Percentiles rank a stretch among this genome's conserved stretches.
These are phyloP conservation scores for Gryllus longicercus DNA, from an alignment of 2,888 invertebrate genomes.

Conservation along the genomic window DNA sequence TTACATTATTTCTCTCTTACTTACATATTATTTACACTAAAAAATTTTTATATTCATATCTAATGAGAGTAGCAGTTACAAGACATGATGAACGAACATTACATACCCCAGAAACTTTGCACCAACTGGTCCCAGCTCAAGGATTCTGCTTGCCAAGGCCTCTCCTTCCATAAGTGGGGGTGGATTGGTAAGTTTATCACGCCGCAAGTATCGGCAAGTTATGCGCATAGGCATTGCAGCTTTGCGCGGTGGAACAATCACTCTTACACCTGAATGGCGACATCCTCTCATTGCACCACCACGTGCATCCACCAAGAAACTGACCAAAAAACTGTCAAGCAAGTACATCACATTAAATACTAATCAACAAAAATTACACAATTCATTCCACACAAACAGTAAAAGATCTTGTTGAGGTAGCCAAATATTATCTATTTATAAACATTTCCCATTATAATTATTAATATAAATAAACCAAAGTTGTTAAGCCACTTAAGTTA, in stretches of 20 bases:
- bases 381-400: too few relatives aligned
- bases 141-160: slow-evolving; percentile 87
- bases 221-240: slow-evolving; percentile 94
- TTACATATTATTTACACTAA: too few relatives aligned
- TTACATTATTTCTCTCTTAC: too few relatives aligned
- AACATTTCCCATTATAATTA: too few relatives aligned
- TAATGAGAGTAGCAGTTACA: too few relatives aligned
- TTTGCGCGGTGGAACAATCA: slow-evolving; percentile 94
- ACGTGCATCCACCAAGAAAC: slow-evolving; percentile 97
- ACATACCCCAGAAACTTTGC: slow-evolving; percentile 92
- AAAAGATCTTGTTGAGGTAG: too few relatives aligned
- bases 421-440: too few relatives aligned
- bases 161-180: slow-evolving; percentile 98
- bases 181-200: slow-evolving; percentile 73
- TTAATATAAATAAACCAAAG: too few relatives aligned
- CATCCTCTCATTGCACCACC: slow-evolving; percentile 99
- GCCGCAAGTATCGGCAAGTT: slow-evolving; percentile 86
- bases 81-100: background rate
- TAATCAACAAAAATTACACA: too few relatives aligned
- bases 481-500: background rate
- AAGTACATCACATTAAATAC: background rate
- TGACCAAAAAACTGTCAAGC: slow-evolving; percentile 82
- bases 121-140: slow-evolving; percentile 93
- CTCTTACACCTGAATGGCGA: slow-evolving; percentile 92
- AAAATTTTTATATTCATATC: too few relatives aligned